These are phyloP conservation scores for Zaprionus ghesquierei DNA, from an alignment of 1,140 invertebrate species.

Conservation along the genomic window DNA sequence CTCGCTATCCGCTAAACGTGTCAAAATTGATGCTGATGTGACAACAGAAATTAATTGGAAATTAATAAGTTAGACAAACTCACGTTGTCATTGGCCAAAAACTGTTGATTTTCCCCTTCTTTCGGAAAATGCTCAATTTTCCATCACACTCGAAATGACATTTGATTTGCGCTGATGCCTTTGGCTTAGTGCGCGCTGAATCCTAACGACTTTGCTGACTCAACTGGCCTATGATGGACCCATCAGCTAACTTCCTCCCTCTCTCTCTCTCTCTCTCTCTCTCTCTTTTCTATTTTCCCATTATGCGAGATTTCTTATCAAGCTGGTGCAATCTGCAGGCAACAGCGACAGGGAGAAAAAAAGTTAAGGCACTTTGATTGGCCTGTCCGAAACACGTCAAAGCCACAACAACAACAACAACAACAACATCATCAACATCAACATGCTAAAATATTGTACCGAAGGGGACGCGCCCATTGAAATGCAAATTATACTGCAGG, in stretches of 20 bases:
- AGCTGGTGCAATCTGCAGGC: slow-evolving; percentile 1
- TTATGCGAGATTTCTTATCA: slow-evolving; percentile 18
- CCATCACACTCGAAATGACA: neutral
- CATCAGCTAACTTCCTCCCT: neutral
- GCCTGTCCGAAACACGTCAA: slow-evolving; percentile 18
- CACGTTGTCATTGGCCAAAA: slow-evolving; percentile 2
- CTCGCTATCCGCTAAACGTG: too few relatives aligned
- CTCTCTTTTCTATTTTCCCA: neutral
- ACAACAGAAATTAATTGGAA: slow-evolving; percentile 59
- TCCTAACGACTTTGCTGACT: slow-evolving; percentile 3
- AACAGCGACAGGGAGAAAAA: neutral
- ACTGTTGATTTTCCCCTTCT: neutral
- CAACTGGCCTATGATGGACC: neutral
- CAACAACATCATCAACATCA: slow-evolving; percentile 15
- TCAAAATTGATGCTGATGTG: slow-evolving; percentile 19
- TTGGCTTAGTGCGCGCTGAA: neutral
- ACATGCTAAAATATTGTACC: slow-evolving; percentile 17
- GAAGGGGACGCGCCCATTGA: slow-evolving; percentile 5
- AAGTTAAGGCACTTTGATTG: slow-evolving; percentile 24
- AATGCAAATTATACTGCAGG: slow-evolving; percentile 30
- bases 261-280: neutral
- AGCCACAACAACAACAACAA: neutral
- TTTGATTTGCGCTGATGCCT: slow-evolving; percentile 3
- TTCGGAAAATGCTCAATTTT: neutral
- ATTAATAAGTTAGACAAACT: slow-evolving; percentile 72